Evolutionary conservation across 1,140 invertebrate species (phyloP), one percentile per base, ranked within the genome.

Genomic region (Cydia strobilella): DNA sequence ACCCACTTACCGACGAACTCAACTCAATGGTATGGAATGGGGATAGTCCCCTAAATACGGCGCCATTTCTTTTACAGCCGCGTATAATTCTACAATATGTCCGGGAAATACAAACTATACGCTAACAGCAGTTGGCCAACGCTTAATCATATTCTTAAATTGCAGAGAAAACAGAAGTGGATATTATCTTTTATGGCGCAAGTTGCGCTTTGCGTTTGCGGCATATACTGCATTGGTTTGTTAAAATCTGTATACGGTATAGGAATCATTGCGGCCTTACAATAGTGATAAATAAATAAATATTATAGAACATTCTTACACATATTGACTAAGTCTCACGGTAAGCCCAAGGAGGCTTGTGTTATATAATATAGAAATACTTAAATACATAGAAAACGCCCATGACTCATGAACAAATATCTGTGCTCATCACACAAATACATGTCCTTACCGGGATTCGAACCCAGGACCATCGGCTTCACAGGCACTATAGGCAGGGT

Each of bases 41-140:
- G 65, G 65, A 31, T 18, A 39, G 65, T 31, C 65, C 65, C 27
- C 65, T 35, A 69, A 69, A 69, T 35, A 39, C 65, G 65, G 31
- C 27, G 35, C 65, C 31, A 66, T 69, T 69, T 35, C 65, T 69
- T 69, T 69, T 69, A 15, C 27, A 12, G 31, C 35, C 65, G 23
- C 31, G 65, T 35, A 69, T 69, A 69, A 69, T 69, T 69, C 65
- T 35, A 42, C 65, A 15, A 69, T 69, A 69, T 69, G 10, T 69
- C 31, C 27, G 31, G 31, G 31, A 69, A 39, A 39, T 15, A 35
- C 15, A 39, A 35, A 42, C 15, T 18, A 39, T 69, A 42, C 12
- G 25, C 27, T 66, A 35, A 35, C 15, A n/a, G 35, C 65, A 69
- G 31, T 69, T 35, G 65, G 27, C 65, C 9, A 69, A 69, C 65